These are phyloP conservation scores for Neodiprion lecontei DNA, from an alignment of 1,140 invertebrate genomes.

Conservation along the genomic window DNA sequence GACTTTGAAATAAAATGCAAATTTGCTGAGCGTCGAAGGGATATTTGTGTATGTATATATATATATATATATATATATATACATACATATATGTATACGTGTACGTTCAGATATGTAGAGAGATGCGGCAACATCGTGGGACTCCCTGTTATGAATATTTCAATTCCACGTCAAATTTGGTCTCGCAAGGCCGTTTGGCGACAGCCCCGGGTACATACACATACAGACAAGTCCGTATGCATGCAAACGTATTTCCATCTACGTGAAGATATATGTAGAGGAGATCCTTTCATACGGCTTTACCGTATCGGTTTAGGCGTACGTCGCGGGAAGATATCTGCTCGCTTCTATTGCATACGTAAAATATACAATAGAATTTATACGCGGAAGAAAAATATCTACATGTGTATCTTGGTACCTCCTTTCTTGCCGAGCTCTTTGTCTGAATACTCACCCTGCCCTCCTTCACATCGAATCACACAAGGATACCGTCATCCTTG, in stretches of 20 bases:
- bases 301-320: not conserved
- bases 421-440: not conserved
- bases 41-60: not conserved
- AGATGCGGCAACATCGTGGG: not conserved
- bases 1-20: slow-evolving; percentile 47
- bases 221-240: too few relatives aligned
- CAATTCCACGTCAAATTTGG: slow-evolving; percentile 12
- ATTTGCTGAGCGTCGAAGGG: slow-evolving; percentile 30
- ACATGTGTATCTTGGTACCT: not conserved
- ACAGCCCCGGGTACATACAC: not conserved
- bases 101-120: not conserved
- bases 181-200: not conserved
- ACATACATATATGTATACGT: not conserved
- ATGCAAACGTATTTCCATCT: not conserved
- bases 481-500: too few relatives aligned
- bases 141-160: slow-evolving; percentile 14
- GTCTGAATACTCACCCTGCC: too few relatives aligned
- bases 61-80: not conserved
- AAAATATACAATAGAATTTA: slow-evolving; percentile 6
- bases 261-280: not conserved
- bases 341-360: not conserved
- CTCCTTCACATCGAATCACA: too few relatives aligned
- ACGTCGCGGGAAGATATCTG: not conserved
- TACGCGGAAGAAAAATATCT: not conserved
- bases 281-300: too few relatives aligned